Evolutionary conservation across 2,888 invertebrate species (phyloP), one percentile per base, ranked within the genome.

Genomic region (Plagiodera versicolora): DNA sequence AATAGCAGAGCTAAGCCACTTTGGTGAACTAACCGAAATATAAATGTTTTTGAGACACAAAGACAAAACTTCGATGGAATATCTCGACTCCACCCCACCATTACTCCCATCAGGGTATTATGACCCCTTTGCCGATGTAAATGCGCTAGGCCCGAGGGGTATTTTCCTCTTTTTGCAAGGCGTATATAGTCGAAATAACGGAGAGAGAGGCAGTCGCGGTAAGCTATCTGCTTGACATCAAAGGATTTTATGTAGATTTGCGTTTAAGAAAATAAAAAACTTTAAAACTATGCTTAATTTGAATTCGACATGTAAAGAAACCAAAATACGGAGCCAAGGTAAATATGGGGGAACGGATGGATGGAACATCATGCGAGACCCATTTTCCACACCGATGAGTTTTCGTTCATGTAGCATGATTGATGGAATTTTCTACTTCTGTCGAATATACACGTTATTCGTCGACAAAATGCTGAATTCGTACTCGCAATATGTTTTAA

Each of bases 171-270:
- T 59, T 61, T 66, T 67, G 70, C n/a, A 2, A 11, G 11, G 70
- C 71, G 70, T 68, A 69, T 72, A 72, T 73, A 24, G 24, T 74
- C 72, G 50, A 68, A 67, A 71, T 72, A 69, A 8, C 28, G 28
- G 28, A 32, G 4, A 32, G 32, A 32, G 71, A 72, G 69, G 63
- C 73, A 75, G 72, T 72, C 74, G 70, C 72, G 74, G 72, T 74
- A 75, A 78, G 77, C 77, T 77, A 77, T 74, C 71, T 73, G 73
- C 68, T 72, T 71, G 72, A 77, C 77, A 77, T 78, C 79, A 79
- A 79, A 78, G 76, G 78, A 75, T 77, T 79, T 79, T 79, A 79
- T 78, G 79, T 79, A 79, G 78, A 79, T 79, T 77, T 52, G 50
- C 66, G 61, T 68, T 70, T 78, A 78, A 78, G 79, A 78, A 79